A percentile compares a stretch with the other conserved stretches of the same genome.
phyloP scores from a whole-genome alignment of 2,888 invertebrate genomes.

The Macaria liturata region DNA sequence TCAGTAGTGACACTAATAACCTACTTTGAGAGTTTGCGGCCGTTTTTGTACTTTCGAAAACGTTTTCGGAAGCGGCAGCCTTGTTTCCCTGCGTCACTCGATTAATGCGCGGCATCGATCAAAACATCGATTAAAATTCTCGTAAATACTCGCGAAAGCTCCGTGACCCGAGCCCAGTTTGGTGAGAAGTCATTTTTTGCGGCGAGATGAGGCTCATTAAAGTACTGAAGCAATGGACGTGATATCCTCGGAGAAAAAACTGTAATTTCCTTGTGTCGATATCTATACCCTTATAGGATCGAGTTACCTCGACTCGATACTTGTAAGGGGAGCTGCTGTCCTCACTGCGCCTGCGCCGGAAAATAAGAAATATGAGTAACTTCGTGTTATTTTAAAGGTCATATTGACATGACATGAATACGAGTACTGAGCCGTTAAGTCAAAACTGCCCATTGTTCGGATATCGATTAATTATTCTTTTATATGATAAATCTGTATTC shows the following conservation, averaged over 20 bases:
- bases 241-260: conserved; percentile 55
- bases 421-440: conserved; percentile 5
- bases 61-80: conserved; percentile 14
- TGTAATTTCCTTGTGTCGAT: conserved; percentile 51
- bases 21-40: conserved; percentile 1
- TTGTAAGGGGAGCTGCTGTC: conserved; percentile 53
- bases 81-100: conserved; percentile 19
- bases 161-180: conserved; percentile 25
- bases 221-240: conserved; percentile 38
- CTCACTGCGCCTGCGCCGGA: conserved; percentile 40
- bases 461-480: conserved; percentile 1
- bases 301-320: conserved; percentile 61
- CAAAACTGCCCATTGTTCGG: conserved; percentile 5
- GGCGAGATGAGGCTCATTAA: conserved; percentile 41
- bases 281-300: conserved; percentile 51
- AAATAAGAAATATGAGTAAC: conserved; percentile 26
- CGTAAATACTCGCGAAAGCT: conserved; percentile 24
- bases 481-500: background rate
- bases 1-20: background rate
- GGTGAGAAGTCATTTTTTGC: conserved; percentile 26
- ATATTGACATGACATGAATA: conserved; percentile 12
- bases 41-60: conserved; percentile 20
- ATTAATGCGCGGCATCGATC: conserved; percentile 26
- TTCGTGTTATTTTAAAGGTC: conserved; percentile 27
- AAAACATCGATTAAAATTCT: conserved; percentile 25